Evolutionary conservation across 2,888 invertebrate species (phyloP).

Genomic region (Hermaeophaga mercurialis): DNA sequence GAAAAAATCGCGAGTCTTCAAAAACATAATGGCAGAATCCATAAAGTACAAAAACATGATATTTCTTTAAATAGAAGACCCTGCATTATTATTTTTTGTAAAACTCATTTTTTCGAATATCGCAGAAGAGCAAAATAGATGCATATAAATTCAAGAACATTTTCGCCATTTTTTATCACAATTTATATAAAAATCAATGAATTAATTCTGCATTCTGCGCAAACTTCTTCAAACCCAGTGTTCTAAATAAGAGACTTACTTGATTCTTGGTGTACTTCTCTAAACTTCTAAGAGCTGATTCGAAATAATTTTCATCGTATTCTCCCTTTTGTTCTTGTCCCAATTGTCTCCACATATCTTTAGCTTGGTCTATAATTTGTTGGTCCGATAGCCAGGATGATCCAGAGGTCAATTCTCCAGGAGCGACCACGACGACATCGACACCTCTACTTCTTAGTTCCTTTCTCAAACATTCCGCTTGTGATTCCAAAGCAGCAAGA

Average conservation of each 20-base stretch:
- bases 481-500: slow-evolving; percentile 78
- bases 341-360: slow-evolving; percentile 81
- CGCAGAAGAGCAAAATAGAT: not conserved
- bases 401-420: slow-evolving; percentile 84
- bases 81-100: too few relatives aligned
- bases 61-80: too few relatives aligned
- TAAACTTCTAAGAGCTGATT: slow-evolving; percentile 76
- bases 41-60: too few relatives aligned
- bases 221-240: too few relatives aligned
- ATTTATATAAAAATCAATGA: too few relatives aligned
- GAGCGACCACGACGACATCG: slow-evolving; percentile 82
- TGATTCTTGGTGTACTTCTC: slow-evolving; percentile 78
- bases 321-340: slow-evolving; percentile 76
- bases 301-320: slow-evolving; percentile 84
- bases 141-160: too few relatives aligned
- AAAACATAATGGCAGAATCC: too few relatives aligned
- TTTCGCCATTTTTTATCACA: too few relatives aligned
- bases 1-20: not conserved
- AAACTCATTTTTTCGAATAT: too few relatives aligned
- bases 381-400: slow-evolving; percentile 76
- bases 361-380: slow-evolving; percentile 63
- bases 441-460: slow-evolving; percentile 66
- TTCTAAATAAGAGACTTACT: too few relatives aligned
- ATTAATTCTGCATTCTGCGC: too few relatives aligned
- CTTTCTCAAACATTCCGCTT: slow-evolving; percentile 78